Base-by-base conservation (phyloP, 2,888 invertebrate genomes). In the Thyatira batis region DNA sequence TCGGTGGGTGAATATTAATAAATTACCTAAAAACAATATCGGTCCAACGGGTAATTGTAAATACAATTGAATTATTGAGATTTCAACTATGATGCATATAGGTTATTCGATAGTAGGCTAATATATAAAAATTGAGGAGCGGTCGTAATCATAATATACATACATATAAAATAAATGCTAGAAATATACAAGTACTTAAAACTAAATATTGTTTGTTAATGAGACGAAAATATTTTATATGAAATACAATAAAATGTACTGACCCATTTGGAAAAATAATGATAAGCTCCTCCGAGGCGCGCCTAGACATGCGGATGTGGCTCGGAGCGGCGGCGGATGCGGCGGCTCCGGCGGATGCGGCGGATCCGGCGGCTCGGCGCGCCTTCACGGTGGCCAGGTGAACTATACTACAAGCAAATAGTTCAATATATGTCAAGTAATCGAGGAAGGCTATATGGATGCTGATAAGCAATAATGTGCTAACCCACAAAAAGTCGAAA, bases 1-100 rank as follows among this genome's bases (percentile, higher is more conserved):
- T 85, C 87, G 86, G 87, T 86, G 86, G 86, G 86, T 61, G 69
- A 69, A 62, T n/a, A 69, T 68, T 60, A 65, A 69, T 70, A 74
- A 73, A 73, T 76, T 73, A 71, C 68, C 72, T 74, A 69, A 67
- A 67, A 65, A 62, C 23, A 6, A 39, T 4, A 13, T 61, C 68
- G 55, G 57, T 62, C 61, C 51, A 60, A 65, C 58, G 67, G 57
- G n/a, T n/a, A n/a, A 65, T 68, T 73, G 63, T 23, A 54, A 69
- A 53, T n/a, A n/a, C n/a, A n/a, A n/a, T 53, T 50, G 71, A 79
- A 74, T 70, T 76, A 67, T 66, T 67, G 71, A 76, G 69, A 80
- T 78, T 78, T 10, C 21, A 21, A n/a, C n/a, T n/a, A 20, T 21
- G 21, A 45, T 10, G 69, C 67, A 57, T 71, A 65, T 61, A 67